These are phyloP conservation scores for Ctenicera cuprea DNA, from an alignment of 2,888 invertebrate genomes.

Conservation along the genomic window DNA sequence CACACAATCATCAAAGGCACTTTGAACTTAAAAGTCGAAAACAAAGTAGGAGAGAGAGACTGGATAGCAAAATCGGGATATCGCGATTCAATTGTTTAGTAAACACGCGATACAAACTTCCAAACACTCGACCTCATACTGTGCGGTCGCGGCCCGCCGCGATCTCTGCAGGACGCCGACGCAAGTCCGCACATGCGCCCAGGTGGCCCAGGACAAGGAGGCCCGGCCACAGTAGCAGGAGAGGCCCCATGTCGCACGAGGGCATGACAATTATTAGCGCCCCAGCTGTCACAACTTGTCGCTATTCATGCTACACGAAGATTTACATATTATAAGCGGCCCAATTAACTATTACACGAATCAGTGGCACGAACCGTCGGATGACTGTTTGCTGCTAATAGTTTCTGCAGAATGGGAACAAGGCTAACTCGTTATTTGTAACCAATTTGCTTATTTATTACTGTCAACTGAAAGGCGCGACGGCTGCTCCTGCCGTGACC, in stretches of 20 bases:
- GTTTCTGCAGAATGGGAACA: conserved; percentile 36
- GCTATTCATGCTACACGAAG: conserved; percentile 37
- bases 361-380: conserved; percentile 33
- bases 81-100: conserved; percentile 39
- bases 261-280: conserved; percentile 47
- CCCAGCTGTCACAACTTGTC: conserved; percentile 46
- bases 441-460: conserved; percentile 37
- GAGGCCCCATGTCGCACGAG: conserved; percentile 39
- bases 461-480: conserved; percentile 32
- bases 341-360: conserved; percentile 41
- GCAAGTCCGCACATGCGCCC: conserved; percentile 53
- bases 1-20: conserved; percentile 7
- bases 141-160: conserved; percentile 55
- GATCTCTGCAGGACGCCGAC: conserved; percentile 53
- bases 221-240: conserved; percentile 46
- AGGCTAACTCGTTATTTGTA: conserved; percentile 39
- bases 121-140: conserved; percentile 57
- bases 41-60: not conserved
- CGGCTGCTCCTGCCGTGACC: conserved; percentile 31
- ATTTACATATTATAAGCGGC: conserved; percentile 41
- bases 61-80: conserved; percentile 28
- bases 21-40: not conserved
- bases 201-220: conserved; percentile 35
- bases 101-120: conserved; percentile 40
- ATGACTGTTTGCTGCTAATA: conserved; percentile 10